Base-by-base conservation (phyloP, 1,140 invertebrate species). In the Sminthurides bifidus region DNA sequence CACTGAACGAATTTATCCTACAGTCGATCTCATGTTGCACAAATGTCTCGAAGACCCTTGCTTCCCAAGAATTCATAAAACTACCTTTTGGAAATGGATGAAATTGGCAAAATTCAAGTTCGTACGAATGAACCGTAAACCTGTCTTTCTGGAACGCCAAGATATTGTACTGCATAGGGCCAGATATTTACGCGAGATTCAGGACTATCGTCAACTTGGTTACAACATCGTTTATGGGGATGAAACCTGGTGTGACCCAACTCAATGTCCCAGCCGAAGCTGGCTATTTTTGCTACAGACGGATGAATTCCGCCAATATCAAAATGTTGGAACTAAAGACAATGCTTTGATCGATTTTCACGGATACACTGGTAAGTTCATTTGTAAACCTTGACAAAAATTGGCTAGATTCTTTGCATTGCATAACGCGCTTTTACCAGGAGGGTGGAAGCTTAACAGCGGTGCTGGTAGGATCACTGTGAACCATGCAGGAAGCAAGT, bases 221-320 rank as follows among this genome's bases (percentile, higher is more conserved):
- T 52, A 52, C 21, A 26, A 30, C 12, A 53, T 52, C 38, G 33
- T 24, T 15, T 58, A 52, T 29, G 2, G 2, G 0, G 56, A 58
- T 37, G 56, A 58, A 44, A 52, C 56, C 2, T 58, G 56, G 56
- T 40, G 38, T 14, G 29, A 21, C 29, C 41, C 56, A 2, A 41
- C 45, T 26, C 49, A 52, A 17, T 6, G 21, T 3, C 30, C 17
- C 4, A 21, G 21, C 2, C 1, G 0, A 26, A 26, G 24, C 27
- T 58, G 56, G 56, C 49, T 56, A 24, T 1, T 27, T 23, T 26
- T 31, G 4, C 12, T 43, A 8, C 23, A 19, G n/a, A 51, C 31
- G 8, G 27, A 23, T 3, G 55, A 51, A 44, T 31, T 41, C 23
- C 1, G 14, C 12, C 1, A 52, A 43, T 17, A 33, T 43, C 15